Evolutionary conservation across 2,113 vertebrate species (phyloP).

Genomic region (Oreotrochilus melanogaster): DNA sequence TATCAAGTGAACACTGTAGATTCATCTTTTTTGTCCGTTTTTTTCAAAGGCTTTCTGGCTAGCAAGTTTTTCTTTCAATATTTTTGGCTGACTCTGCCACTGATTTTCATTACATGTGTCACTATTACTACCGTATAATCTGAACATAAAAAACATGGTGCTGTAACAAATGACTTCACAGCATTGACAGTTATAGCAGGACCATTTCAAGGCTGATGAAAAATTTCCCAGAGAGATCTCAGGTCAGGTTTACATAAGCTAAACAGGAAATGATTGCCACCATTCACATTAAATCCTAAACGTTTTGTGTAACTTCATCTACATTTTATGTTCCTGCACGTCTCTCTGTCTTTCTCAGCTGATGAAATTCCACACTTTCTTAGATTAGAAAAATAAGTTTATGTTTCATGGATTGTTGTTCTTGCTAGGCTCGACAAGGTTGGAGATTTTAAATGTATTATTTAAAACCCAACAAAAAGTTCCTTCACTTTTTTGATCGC

Average conservation of each 20-base stretch:
- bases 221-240: conserved; percentile 78
- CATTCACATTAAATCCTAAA: conserved; percentile 79
- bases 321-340: conserved; percentile 76
- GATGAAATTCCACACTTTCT: conserved; percentile 74
- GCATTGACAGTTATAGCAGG: conserved; percentile 81
- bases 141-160: conserved; percentile 80
- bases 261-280: conserved; percentile 79
- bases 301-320: conserved; percentile 79
- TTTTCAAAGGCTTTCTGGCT: conserved; percentile 33
- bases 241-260: conserved; percentile 80
- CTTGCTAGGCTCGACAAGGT: conserved; percentile 30
- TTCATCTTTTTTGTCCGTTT: not conserved
- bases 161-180: conserved; percentile 80
- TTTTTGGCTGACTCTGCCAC: conserved; percentile 67
- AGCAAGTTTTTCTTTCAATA: conserved; percentile 34
- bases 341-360: conserved; percentile 64
- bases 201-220: conserved; percentile 78
- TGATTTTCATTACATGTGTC: conserved; percentile 78
- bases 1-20: not conserved
- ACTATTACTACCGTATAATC: conserved; percentile 81
- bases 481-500: conserved; percentile 72
- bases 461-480: conserved; percentile 65
- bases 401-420: conserved; percentile 62
- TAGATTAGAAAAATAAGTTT: conserved; percentile 59
- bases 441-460: conserved; percentile 30